Base-by-base conservation (phyloP, 1,140 invertebrate species). In the Eciton burchellii region DNA sequence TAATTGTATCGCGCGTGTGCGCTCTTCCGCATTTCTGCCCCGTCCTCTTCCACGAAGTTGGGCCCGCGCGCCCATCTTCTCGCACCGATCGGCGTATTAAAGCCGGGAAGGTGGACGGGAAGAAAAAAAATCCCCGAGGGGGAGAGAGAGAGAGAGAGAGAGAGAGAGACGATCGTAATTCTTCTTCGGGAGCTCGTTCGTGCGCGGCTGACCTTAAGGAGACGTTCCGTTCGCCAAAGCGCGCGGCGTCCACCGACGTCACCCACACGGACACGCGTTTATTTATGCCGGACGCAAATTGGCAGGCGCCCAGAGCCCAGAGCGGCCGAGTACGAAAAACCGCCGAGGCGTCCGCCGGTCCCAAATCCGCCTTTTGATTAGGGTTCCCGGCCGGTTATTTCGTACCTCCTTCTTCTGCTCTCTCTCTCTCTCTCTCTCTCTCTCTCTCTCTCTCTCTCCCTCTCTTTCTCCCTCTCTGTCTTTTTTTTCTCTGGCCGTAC, bases 201-300 rank as follows among this genome's bases (percentile, higher is more conserved):
- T 79, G 74, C 63, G 19, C 49, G 35, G 66, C 74, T 79, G 74
- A 79, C 74, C 74, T 79, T 70, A 79, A 79, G 49, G 52, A 70
- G 63, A 79, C 49, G 74, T 54, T 52, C 43, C 60, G 60, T 79
- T 79, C 63, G 74, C 45, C 35, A 54, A 63, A 35, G 35, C 54
- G 57, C 43, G 72, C 62, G 60, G 35, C 19, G 19, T 26, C 45
- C 26, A 79, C 71, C 47, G 45, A 72, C 65, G 66, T 57, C 63
- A 86, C 79, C 70, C 41, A 82, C 71, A 77, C 70, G 74, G 19
- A 41, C n/a, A 57, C 47, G 21, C 71, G 77, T 88, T 88, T 88
- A 88, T 88, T 88, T 88, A 88, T 83, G 87, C 41, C 86, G 43
- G 57, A 66, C 66, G 16, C 19, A 62, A 70, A 63, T 88, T 85